phyloP scores from a whole-genome alignment of 2,113 vertebrate species.

The Delphinus delphis region DNA sequence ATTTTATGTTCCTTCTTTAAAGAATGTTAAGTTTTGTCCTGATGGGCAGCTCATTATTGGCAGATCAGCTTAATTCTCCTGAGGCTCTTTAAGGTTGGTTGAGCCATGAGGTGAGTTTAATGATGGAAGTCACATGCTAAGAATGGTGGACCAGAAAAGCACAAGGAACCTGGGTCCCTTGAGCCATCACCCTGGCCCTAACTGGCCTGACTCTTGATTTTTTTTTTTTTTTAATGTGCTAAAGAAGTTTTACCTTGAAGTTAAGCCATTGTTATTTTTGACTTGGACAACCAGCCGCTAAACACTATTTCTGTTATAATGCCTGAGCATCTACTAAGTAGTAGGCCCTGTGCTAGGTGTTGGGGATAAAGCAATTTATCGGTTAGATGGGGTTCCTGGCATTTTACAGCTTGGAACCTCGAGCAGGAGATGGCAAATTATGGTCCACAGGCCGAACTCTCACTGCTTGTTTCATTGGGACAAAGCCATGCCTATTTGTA shows the following conservation, averaged over 20 bases:
- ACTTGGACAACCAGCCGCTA: not conserved
- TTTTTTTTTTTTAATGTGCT: not conserved
- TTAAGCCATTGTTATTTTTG: not conserved
- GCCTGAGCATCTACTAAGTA: not conserved
- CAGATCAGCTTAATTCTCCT: not conserved
- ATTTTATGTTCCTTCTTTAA: not conserved
- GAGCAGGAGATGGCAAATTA: not conserved
- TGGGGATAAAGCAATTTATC: not conserved
- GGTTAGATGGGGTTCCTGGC: not conserved
- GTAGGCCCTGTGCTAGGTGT: not conserved
- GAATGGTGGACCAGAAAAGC: not conserved
- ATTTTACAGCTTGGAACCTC: not conserved
- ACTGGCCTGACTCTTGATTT: not conserved
- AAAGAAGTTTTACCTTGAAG: not conserved
- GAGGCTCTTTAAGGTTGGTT: not conserved
- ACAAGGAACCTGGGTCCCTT: not conserved
- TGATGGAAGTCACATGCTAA: not conserved
- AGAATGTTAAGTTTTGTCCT: not conserved
- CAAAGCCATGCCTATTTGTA: not conserved
- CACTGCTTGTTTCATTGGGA: not conserved
- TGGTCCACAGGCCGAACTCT: not conserved
- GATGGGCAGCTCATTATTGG: not conserved
- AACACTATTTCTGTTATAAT: not conserved
- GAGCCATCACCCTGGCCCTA: not conserved
- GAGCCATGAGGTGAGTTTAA: not conserved